These are phyloP conservation scores for Folsomia candida DNA, from an alignment of 2,888 invertebrate species.

Conservation along the genomic window DNA sequence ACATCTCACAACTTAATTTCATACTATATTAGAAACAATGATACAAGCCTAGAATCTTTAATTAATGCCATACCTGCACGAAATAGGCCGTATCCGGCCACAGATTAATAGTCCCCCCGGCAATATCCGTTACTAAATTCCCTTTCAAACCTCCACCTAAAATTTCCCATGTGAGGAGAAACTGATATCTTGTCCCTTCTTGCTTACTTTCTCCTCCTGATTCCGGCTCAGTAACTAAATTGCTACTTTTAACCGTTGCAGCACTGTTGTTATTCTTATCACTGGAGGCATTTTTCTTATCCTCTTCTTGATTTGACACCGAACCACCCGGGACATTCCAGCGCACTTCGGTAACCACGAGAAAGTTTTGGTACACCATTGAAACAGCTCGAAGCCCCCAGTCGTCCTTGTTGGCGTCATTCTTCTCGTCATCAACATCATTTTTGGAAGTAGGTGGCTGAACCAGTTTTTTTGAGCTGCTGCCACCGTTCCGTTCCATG, in stretches of 20 bases:
- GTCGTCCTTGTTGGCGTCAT: too few relatives aligned
- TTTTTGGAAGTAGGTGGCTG: too few relatives aligned
- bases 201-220: neutral
- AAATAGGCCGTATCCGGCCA: slow-evolving; percentile 79
- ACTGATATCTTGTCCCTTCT: slow-evolving; percentile 54
- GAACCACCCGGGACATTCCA: slow-evolving; percentile 58
- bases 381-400: slow-evolving; percentile 69
- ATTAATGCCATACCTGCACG: slow-evolving; percentile 63
- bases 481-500: too few relatives aligned
- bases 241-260: neutral
- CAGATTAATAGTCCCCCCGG: slow-evolving; percentile 71
- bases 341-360: slow-evolving; percentile 67
- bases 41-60: too few relatives aligned
- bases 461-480: too few relatives aligned
- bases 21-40: too few relatives aligned
- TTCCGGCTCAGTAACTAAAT: neutral
- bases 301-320: neutral
- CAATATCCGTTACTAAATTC: slow-evolving; percentile 76
- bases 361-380: slow-evolving; percentile 68
- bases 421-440: too few relatives aligned
- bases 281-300: neutral
- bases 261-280: slow-evolving; percentile 9
- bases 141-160: slow-evolving; percentile 77
- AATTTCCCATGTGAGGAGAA: slow-evolving; percentile 79
- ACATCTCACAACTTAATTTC: too few relatives aligned